Percentiles rank a stretch among this genome's conserved stretches.
Evolutionary conservation across 2,888 invertebrate species (phyloP).

Genomic region (Piscicola geometra): DNA sequence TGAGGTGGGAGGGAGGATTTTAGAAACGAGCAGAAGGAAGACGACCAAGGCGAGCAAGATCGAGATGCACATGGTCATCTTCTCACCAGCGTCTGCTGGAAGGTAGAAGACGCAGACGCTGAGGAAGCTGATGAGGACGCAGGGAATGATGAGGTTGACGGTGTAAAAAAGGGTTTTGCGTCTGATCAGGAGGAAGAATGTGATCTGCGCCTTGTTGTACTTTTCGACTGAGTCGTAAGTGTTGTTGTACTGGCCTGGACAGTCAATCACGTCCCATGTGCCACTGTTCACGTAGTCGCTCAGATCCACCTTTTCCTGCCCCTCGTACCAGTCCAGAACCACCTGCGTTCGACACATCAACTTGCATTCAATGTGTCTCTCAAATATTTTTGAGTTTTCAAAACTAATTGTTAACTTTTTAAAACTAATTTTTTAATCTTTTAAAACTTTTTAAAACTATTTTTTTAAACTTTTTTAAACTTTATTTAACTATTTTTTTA

Average conservation of each 20-base stretch:
- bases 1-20: constrained; percentile 97
- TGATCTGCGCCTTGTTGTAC: constrained; percentile 61
- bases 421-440: no score
- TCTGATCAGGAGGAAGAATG: constrained; percentile 80
- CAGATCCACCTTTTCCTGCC: constrained; percentile 46
- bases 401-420: no score
- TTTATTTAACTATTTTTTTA: constrained; percentile 38
- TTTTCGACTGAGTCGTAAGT: constrained; percentile 48
- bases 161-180: constrained; percentile 98
- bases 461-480: no score
- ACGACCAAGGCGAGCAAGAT: constrained; percentile 98
- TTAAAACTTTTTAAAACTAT: no score
- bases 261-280: constrained; percentile 55
- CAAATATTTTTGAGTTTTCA: no score
- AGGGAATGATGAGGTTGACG: constrained; percentile 96
- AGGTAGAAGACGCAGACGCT: constrained; percentile 89
- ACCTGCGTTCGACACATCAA: no score
- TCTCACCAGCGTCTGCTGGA: constrained; percentile 97
- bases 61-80: constrained; percentile 78
- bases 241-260: constrained; percentile 48
- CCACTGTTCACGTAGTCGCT: constrained; percentile 55
- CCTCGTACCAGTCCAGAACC: constrained; percentile 39
- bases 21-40: constrained; percentile 84
- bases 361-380: no score
- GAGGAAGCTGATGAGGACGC: constrained; percentile 95